Base-by-base conservation (phyloP, 1,140 invertebrate species). In the Pantala flavescens region DNA sequence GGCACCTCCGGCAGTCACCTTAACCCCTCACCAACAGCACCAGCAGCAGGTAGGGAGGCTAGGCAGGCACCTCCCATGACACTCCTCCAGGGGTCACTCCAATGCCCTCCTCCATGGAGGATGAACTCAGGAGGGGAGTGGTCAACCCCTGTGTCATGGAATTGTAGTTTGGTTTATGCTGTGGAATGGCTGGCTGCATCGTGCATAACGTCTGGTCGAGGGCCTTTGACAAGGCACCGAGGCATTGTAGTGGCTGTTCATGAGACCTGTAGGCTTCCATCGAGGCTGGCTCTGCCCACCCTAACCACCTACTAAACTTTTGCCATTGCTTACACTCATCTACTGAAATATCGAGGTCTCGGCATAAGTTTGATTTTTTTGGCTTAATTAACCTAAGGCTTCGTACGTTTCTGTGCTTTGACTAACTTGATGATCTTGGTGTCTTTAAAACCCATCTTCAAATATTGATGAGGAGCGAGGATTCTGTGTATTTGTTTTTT, bases 321-420 rank as follows among this genome's bases (percentile, higher is more conserved):
- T 63, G n/a, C n/a, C 49, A 63, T 63, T 63, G 49, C 49, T 63
- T 63, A 63, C 49, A 63, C 49, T 63, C 49, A 63, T 63, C 49
- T 21, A 63, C n/a, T 63, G 49, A 21, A 63, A 63, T 19, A 16
- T 12, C n/a, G 49, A 63, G 49, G 49, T 63, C 49, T 63, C 49
- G 49, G 49, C 49, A 63, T 63, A 63, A 19, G 49, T 63, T 63
- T 63, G 49, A 63, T 63, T 63, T 36, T 36, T 36, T 63, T 63
- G 49, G 49, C 49, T 63, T 63, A 63, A 63, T 63, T 63, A 63
- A 63, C 49, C 49, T 63, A 63, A 16, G n/a, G 49, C 49, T 63
- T 63, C 49, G n/a, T 63, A 63, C 14, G 49, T 63, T 63, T 63
- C n/a, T 63, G 49, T 63, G 49, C 49, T 63, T 63, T 16, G 49